These are phyloP conservation scores for Rhinoderma darwinii DNA, from an alignment of 2,113 vertebrate genomes.

Conservation along the genomic window DNA sequence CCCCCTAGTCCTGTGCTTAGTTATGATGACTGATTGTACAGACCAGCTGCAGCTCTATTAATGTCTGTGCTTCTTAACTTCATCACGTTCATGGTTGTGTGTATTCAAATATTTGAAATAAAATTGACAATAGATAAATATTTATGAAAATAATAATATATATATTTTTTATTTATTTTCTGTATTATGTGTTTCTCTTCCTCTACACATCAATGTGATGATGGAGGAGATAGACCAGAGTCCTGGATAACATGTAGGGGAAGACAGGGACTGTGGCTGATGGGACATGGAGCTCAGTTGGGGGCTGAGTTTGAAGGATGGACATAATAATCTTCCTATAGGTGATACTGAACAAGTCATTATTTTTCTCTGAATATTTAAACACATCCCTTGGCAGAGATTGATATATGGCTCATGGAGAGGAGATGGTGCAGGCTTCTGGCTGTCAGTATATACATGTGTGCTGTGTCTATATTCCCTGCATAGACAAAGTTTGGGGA, in stretches of 20 bases:
- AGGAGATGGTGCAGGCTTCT: slow-evolving; percentile 18
- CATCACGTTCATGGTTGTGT: neutral
- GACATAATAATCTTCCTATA: slow-evolving; percentile 99
- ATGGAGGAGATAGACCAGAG: neutral
- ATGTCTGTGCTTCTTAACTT: neutral
- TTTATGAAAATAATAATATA: neutral
- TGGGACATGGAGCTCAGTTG: slow-evolving; percentile 44
- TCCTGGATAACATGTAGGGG: neutral
- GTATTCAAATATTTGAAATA: no score
- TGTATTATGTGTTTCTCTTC: neutral
- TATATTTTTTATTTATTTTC: neutral
- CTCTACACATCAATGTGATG: neutral
- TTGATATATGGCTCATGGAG: slow-evolving; percentile 76
- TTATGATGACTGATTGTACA: slow-evolving; percentile 26
- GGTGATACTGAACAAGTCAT: slow-evolving; percentile 95
- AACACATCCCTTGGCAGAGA: slow-evolving; percentile 95
- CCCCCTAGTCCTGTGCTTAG: neutral
- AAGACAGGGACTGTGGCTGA: neutral
- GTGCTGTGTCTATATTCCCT: neutral
- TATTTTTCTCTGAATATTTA: slow-evolving; percentile 99
- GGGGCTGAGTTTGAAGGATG: slow-evolving; percentile 97
- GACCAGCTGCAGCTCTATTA: slow-evolving; percentile 37
- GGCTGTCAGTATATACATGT: slow-evolving; percentile 17
- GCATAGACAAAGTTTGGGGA: neutral
- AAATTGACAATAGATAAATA: neutral